phyloP scores from a whole-genome alignment of 2,888 invertebrate species.

The Drosophila mercatorum region DNA sequence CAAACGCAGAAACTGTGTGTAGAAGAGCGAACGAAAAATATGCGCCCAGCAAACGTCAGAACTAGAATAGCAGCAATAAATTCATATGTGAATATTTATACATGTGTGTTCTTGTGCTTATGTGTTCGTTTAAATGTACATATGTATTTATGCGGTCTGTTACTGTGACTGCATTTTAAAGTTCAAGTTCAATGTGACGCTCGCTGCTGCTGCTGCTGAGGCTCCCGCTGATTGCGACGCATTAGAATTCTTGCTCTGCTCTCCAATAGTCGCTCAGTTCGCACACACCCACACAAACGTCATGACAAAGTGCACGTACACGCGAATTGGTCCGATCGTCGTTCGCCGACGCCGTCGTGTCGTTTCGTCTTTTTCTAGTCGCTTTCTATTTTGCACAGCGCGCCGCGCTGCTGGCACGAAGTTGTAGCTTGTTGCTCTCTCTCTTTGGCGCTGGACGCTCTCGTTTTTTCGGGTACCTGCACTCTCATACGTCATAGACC shows the following conservation, averaged over 20 bases:
- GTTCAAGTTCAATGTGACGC: constrained; percentile 83
- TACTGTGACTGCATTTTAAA: constrained; percentile 63
- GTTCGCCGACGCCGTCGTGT: constrained; percentile 21
- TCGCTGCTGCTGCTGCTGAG: constrained; percentile 15
- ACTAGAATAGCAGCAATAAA: constrained; percentile 47
- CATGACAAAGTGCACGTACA: constrained; percentile 69
- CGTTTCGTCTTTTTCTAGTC: constrained; percentile 40
- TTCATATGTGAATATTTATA: constrained; percentile 16
- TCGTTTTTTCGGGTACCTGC: constrained; percentile 30
- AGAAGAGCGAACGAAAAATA: constrained; percentile 21
- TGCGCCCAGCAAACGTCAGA: constrained; percentile 26
- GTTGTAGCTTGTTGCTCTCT: constrained; percentile 15
- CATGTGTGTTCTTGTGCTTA: background rate
- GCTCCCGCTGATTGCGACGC: constrained; percentile 38
- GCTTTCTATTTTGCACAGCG: constrained; percentile 67
- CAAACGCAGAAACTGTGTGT: constrained; percentile 14
- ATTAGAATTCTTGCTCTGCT: constrained; percentile 62
- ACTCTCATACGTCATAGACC: constrained; percentile 60
- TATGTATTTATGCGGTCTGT: constrained; percentile 39
- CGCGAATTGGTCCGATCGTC: constrained; percentile 38
- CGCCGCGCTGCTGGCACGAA: constrained; percentile 26
- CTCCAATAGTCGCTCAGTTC: constrained; percentile 22
- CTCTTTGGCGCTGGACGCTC: constrained; percentile 39
- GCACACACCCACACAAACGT: constrained; percentile 41
- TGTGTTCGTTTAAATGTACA: constrained; percentile 2